Evolutionary conservation across 2,113 vertebrate genomes (phyloP).

Genomic region (Sturnus vulgaris): DNA sequence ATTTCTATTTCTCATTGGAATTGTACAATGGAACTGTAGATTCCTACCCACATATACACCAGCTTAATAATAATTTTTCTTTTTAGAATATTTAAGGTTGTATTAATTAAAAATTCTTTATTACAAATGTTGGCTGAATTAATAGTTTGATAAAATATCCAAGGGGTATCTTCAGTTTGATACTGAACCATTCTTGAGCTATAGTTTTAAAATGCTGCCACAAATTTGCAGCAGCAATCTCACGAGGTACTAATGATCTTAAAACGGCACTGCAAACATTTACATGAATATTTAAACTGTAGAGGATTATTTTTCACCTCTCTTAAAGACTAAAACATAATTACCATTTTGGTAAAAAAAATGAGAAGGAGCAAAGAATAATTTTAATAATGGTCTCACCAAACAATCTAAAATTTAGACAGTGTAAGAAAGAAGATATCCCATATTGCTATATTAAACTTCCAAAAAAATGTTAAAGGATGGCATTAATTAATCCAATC

Average conservation of each 20-base stretch:
- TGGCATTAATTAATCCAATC: constrained; percentile 54
- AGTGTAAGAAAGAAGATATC: not conserved
- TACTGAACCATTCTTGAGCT: not conserved
- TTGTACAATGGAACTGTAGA: not conserved
- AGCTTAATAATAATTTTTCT: not conserved
- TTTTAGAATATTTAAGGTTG: not conserved
- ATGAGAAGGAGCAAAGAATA: not conserved
- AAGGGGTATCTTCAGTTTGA: not conserved
- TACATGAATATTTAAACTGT: not conserved
- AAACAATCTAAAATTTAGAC: constrained; percentile 18
- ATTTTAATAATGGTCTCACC: not conserved
- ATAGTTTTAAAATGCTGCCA: not conserved
- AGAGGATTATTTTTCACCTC: not conserved
- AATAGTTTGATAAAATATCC: not conserved
- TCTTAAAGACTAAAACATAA: not conserved
- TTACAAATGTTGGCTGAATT: not conserved
- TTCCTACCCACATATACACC: not conserved
- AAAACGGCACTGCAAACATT: not conserved
- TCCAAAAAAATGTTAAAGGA: constrained; percentile 17
- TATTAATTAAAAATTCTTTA: not conserved
- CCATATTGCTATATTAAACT: not conserved
- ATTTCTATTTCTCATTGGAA: not conserved
- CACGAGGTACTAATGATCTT: not conserved
- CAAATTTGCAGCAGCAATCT: not conserved
- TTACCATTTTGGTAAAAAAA: not conserved